Conservation (phyloP, 2,113 vertebrate species). For the Campylomormyrus tamandua region DNA sequence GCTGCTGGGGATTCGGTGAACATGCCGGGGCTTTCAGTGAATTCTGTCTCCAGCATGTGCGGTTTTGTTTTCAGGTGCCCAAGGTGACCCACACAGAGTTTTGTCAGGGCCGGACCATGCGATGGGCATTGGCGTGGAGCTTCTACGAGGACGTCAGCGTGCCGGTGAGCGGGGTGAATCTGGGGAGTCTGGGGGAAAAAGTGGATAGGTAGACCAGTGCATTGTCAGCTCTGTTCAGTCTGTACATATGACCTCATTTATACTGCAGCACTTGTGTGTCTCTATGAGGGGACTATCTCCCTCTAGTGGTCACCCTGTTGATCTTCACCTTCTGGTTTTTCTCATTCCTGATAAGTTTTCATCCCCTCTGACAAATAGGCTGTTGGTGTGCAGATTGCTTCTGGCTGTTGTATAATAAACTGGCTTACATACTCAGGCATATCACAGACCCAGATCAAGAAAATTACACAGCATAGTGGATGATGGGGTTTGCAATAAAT, state of each 20-base stretch:
- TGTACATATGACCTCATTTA: neutral
- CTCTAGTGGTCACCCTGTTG: neutral
- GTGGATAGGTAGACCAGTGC: neutral
- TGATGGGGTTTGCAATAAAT: neutral
- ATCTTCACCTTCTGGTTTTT: neutral
- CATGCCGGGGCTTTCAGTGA: neutral
- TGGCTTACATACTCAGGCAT: neutral
- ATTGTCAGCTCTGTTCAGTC: neutral
- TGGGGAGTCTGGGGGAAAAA: neutral
- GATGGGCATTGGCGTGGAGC: constrained; percentile 97
- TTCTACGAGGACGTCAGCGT: constrained; percentile 89
- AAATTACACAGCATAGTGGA: neutral
- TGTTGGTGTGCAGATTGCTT: neutral
- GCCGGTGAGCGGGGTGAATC: constrained; percentile 69
- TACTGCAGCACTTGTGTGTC: neutral
- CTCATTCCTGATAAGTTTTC: neutral
- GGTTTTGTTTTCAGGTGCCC: constrained; percentile 64
- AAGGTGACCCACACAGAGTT: constrained; percentile 96
- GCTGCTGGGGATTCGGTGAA: neutral
- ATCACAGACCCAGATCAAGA: neutral
- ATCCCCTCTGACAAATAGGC: neutral
- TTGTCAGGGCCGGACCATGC: constrained; percentile 94
- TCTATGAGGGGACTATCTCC: neutral
- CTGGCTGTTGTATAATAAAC: neutral
- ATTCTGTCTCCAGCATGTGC: neutral